phyloP scores from a whole-genome alignment of 2,797 vertebrate species.

The Enteromius anoplus region DNA sequence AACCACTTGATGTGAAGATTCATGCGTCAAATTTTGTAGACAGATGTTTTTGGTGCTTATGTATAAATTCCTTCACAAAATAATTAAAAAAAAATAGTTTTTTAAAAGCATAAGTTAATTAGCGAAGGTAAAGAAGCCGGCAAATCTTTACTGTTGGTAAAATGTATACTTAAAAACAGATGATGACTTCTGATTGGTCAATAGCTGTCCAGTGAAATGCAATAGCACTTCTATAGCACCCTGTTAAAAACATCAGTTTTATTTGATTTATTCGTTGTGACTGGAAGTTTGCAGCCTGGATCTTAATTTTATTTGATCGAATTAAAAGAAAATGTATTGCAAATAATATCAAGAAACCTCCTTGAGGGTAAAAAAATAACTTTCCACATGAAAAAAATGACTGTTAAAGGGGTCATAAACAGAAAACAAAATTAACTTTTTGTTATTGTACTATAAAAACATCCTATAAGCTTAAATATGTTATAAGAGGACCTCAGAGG shows the following conservation, averaged over 20 bases:
- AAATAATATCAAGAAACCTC: not conserved
- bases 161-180: not conserved
- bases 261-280: not conserved
- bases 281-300: not conserved
- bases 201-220: not conserved
- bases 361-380: not conserved
- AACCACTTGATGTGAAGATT: not conserved
- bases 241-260: not conserved
- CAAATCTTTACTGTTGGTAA: not conserved
- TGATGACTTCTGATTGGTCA: not conserved
- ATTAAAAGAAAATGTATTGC: not conserved
- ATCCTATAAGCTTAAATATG: no score
- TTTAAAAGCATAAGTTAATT: not conserved
- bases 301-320: not conserved
- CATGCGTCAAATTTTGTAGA: not conserved
- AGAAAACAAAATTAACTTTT: not conserved
- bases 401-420: not conserved
- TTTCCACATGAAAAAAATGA: not conserved
- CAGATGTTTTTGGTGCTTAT: not conserved
- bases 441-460: no score
- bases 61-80: not conserved
- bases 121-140: not conserved
- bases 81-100: not conserved
- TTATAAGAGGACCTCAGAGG: no score
- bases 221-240: not conserved